Evolutionary conservation across 2,888 invertebrate genomes (phyloP).

Genomic region (Apoda limacodes): DNA sequence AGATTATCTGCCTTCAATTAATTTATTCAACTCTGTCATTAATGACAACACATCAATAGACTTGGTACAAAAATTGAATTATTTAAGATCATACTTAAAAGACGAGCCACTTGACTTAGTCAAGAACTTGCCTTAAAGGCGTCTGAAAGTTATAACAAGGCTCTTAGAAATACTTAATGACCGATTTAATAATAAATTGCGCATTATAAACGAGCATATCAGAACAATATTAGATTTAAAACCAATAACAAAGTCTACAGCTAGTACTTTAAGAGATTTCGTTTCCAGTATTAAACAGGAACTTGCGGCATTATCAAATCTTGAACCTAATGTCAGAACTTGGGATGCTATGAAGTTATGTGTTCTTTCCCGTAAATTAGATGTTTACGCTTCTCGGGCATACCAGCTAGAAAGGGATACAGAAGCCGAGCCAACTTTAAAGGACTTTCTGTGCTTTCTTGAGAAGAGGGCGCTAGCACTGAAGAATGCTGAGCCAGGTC

Average conservation of each 20-base stretch:
- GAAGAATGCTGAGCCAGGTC: conserved; percentile 3
- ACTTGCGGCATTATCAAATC: conserved; percentile 1
- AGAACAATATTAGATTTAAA: not conserved
- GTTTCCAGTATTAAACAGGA: conserved; percentile 1
- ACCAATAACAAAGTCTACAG: not conserved
- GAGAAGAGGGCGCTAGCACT: conserved; percentile 6
- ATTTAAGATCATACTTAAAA: no score
- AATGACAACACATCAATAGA: no score
- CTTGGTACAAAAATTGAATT: no score
- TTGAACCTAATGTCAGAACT: not conserved
- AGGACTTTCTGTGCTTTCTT: conserved; percentile 1
- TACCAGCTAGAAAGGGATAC: conserved; percentile 5
- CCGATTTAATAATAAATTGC: no score
- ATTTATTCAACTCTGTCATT: no score
- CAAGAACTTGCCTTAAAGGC: no score
- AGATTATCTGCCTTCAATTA: no score
- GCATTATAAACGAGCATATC: no score
- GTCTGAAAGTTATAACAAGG: no score
- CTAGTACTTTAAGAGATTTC: conserved; percentile 1
- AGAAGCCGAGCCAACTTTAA: not conserved
- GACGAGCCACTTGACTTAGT: no score
- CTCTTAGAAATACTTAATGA: no score
- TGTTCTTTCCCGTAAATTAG: conserved; percentile 7
- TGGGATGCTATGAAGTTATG: conserved; percentile 3
- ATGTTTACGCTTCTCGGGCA: conserved; percentile 3